These are phyloP conservation scores for Myotis findleyi DNA, from an alignment of 2,797 vertebrate genomes.

Conservation along the genomic window DNA sequence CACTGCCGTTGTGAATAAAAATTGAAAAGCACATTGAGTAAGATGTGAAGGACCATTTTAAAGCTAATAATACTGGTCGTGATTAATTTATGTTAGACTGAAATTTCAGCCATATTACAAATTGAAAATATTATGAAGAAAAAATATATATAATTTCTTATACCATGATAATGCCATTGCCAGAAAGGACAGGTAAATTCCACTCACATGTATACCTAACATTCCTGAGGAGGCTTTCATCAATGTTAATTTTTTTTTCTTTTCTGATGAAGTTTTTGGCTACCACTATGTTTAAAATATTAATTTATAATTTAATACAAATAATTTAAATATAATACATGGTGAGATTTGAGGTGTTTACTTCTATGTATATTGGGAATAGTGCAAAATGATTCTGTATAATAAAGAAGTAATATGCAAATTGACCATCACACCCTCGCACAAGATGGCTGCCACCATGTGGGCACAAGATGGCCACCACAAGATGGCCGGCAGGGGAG, in stretches of 20 bases:
- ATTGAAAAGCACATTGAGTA: slow-evolving; percentile 37
- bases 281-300: background rate
- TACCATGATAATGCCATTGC: background rate
- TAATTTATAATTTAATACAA: background rate
- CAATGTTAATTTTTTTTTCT: background rate
- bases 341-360: background rate
- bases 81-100: slow-evolving; percentile 34
- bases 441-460: too few relatives aligned
- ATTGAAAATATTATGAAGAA: slow-evolving; percentile 7
- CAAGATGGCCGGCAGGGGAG: too few relatives aligned
- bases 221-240: background rate
- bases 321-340: background rate
- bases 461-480: too few relatives aligned
- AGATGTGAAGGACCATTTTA: background rate
- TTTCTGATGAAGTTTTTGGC: background rate
- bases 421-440: too few relatives aligned
- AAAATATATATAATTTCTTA: background rate
- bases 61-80: background rate
- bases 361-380: background rate
- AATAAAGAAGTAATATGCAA: too few relatives aligned
- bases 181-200: background rate
- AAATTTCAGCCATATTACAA: slow-evolving; percentile 33
- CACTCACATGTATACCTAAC: background rate
- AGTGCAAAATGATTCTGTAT: background rate
- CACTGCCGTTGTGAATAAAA: background rate